These are phyloP conservation scores for Solenopsis invicta DNA, from an alignment of 1,140 invertebrate genomes.

Conservation along the genomic window DNA sequence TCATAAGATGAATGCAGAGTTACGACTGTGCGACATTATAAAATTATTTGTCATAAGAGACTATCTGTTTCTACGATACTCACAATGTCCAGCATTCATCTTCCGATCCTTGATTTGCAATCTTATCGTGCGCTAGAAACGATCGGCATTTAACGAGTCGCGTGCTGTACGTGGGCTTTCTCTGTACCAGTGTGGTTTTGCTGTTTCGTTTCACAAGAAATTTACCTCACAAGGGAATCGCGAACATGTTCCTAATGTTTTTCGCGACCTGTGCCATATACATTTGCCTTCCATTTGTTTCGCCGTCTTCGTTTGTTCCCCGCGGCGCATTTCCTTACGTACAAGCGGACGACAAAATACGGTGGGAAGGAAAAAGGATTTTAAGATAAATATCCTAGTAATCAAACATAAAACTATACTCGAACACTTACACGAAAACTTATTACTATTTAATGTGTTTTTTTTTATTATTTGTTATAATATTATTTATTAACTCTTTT, in stretches of 20 bases:
- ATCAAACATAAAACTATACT: no score
- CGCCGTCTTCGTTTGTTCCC: constrained; percentile 64
- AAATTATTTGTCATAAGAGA: constrained; percentile 6
- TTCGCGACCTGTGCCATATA: constrained; percentile 46
- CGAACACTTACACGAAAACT: no score
- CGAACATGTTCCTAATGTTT: constrained; percentile 62
- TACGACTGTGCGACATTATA: background rate
- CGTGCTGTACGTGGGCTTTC: background rate
- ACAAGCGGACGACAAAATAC: background rate
- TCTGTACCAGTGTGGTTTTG: background rate
- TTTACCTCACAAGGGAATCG: constrained; percentile 57
- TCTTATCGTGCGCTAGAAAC: background rate
- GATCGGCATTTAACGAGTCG: background rate
- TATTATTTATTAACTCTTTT: no score
- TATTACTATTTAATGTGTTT: no score
- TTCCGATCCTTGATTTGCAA: constrained; percentile 35
- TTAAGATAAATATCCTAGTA: no score
- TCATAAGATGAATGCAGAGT: background rate
- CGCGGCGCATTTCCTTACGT: constrained; percentile 13
- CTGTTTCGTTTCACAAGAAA: constrained; percentile 62
- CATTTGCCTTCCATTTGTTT: constrained; percentile 66
- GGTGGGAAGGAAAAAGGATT: background rate
- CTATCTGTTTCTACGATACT: constrained; percentile 15
- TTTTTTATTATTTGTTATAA: no score
- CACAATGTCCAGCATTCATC: constrained; percentile 36